Evolutionary conservation across 2,113 vertebrate species (phyloP).

Genomic region (Rhinogobius similis): DNA sequence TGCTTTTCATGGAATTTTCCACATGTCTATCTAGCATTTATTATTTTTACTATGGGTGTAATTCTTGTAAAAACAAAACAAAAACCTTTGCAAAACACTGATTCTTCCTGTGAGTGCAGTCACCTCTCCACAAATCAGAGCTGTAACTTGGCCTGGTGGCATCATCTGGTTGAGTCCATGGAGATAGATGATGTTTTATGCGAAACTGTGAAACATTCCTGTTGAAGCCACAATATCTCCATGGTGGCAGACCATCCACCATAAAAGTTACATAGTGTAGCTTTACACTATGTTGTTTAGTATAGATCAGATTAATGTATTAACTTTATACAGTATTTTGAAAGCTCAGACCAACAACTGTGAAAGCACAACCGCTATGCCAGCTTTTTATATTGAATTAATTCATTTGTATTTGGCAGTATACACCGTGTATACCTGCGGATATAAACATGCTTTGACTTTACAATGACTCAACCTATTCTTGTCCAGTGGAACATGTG

Average conservation of each 20-base stretch:
- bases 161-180: background rate
- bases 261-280: too few relatives aligned
- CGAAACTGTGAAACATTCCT: background rate
- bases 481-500: background rate
- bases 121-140: background rate
- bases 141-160: background rate
- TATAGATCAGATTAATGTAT: background rate
- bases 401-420: background rate
- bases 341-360: background rate
- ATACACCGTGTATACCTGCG: background rate
- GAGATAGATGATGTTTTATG: background rate
- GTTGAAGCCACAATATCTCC: too few relatives aligned
- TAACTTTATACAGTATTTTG: background rate
- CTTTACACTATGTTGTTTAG: background rate
- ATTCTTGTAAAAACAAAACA: too few relatives aligned
- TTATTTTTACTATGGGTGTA: too few relatives aligned
- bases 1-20: too few relatives aligned
- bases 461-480: background rate
- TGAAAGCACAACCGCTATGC: background rate
- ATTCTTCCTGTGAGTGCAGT: too few relatives aligned
- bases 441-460: background rate
- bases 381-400: background rate
- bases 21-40: too few relatives aligned
- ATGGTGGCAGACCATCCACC: too few relatives aligned
- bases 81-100: too few relatives aligned